These are phyloP conservation scores for Nebria ingens DNA, from an alignment of 1,140 invertebrate genomes.

Conservation along the genomic window DNA sequence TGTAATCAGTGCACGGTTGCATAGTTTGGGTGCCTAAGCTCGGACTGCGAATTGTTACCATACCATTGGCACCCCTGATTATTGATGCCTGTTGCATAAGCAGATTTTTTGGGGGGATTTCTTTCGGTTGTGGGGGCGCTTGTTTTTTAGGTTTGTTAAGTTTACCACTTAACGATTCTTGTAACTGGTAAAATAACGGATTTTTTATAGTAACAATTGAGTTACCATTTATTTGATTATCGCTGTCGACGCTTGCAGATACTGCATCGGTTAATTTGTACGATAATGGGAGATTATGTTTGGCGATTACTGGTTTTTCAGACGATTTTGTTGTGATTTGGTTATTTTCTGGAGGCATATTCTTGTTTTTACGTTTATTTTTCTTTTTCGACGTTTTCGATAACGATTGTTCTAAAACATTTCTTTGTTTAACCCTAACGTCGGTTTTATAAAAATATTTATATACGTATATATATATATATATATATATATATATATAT, in stretches of 20 bases:
- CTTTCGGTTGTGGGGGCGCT: slow-evolving; percentile 22
- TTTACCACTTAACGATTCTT: slow-evolving; percentile 15
- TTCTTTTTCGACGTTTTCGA: slow-evolving; percentile 51
- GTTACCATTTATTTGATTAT: slow-evolving; percentile 20
- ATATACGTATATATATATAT: too few species aligned
- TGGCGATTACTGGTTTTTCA: too few species aligned
- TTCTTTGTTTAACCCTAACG: too few species aligned
- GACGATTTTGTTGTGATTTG: slow-evolving; percentile 6
- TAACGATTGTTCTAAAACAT: too few species aligned
- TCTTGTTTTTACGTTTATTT: slow-evolving; percentile 39
- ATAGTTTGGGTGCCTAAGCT: background rate
- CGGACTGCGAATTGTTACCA: slow-evolving; percentile 73
- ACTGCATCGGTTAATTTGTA: background rate
- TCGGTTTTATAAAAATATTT: too few species aligned
- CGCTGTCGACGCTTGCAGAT: slow-evolving; percentile 35
- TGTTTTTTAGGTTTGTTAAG: background rate
- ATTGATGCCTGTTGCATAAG: slow-evolving; percentile 51
- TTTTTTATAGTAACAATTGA: slow-evolving; percentile 64
- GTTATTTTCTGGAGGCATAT: slow-evolving; percentile 10
- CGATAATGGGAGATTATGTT: too few species aligned
- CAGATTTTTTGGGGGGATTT: slow-evolving; percentile 19
- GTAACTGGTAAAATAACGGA: slow-evolving; percentile 51
- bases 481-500: too few species aligned
- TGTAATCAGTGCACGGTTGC: slow-evolving; percentile 9
- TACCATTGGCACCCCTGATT: slow-evolving; percentile 59